These are phyloP conservation scores for Temnothorax nylanderi DNA, from an alignment of 1,140 invertebrate genomes.

Conservation along the genomic window DNA sequence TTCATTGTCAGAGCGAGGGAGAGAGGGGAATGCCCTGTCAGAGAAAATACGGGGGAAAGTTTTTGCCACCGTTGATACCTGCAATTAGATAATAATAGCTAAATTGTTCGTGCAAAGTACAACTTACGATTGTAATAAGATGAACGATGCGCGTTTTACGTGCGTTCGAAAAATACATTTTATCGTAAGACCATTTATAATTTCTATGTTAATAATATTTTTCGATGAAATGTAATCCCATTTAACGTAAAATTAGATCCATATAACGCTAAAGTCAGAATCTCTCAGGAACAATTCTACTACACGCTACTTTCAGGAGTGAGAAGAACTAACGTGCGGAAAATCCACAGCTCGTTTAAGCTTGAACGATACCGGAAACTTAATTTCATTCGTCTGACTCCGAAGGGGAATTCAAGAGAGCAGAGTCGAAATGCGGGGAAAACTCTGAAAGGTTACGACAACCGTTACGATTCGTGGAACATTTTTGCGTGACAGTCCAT, in stretches of 20 bases:
- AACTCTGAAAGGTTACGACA: conserved; percentile 45
- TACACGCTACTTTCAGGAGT: conserved; percentile 13
- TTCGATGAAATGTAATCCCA: background rate
- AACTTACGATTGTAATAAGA: background rate
- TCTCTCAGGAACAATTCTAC: conserved; percentile 6
- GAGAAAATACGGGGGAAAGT: background rate
- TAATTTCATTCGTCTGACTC: conserved; percentile 61
- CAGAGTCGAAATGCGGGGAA: conserved; percentile 19
- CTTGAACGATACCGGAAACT: conserved; percentile 54
- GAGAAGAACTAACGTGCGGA: conserved; percentile 31
- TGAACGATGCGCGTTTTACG: background rate
- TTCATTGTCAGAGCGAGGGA: conserved; percentile 50
- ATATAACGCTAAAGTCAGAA: background rate
- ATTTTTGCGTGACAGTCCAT: conserved; percentile 61
- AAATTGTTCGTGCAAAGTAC: background rate
- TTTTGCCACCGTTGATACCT: background rate
- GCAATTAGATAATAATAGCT: conserved; percentile 23
- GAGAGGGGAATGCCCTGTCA: no score
- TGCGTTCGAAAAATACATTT: no score
- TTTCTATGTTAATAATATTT: background rate
- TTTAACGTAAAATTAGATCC: background rate
- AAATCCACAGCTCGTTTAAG: conserved; percentile 55
- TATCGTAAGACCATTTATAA: background rate
- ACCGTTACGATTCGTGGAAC: conserved; percentile 38
- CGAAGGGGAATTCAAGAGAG: conserved; percentile 18